Base-by-base conservation (phyloP, 2,888 invertebrate genomes). In the Agrochola lychnidis region DNA sequence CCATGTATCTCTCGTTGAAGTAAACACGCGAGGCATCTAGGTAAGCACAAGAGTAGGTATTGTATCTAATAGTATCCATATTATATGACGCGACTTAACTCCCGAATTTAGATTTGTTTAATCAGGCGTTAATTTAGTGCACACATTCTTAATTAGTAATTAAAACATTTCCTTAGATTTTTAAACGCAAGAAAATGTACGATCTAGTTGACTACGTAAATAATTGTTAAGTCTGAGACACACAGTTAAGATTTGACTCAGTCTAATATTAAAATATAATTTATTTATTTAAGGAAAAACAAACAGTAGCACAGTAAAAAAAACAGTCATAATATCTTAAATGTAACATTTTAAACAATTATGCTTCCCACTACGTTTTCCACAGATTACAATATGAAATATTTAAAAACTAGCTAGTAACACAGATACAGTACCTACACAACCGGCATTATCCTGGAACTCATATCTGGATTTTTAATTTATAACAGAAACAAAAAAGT, bases 1-100 rank as follows among this genome's bases (percentile, higher is more conserved):
- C 78, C 78, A 79, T 88, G 81, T 87, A 84, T 85, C 67, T 83
- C 79, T 81, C 57, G 79, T 79, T 72, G 77, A 79, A 80, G 82
- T 85, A 80, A 82, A 84, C 77, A 89, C 70, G 76, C 73, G 67
- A 78, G 25, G 45, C 72, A 53, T 62, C 62, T 78, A 70, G 66
- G 36, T 66, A 74, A 70, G 72, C 59, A 36, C 70, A 66, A 53
- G 19, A 71, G 51, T 30, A 56, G 25, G 12, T 30, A 51, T 73
- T 48, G 42, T 45, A 30, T 19, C 30, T 59, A n/a, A 69, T 68
- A 25, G 5, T 64, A 36, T 42, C 30, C 25, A 62, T 66, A 51
- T 22, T 81, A 53, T 42, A 59, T 51, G 22, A 30, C 22, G 12
- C 40, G 16, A n/a, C n/a, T n/a, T n/a, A n/a, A 68, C 40, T 67